Evolutionary conservation across 2,113 vertebrate genomes (phyloP).

Genomic region (Ellobius talpinus): DNA sequence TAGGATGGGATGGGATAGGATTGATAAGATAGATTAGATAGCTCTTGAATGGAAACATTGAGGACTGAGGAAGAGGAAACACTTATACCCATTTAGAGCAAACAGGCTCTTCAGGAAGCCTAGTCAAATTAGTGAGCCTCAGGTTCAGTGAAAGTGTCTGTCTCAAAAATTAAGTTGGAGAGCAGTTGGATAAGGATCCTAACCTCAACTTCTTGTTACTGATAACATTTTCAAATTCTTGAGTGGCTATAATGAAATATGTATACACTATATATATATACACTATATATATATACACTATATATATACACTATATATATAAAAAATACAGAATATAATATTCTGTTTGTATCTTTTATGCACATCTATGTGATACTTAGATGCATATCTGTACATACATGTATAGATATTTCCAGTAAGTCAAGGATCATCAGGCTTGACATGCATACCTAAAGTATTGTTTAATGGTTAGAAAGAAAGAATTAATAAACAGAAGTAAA

Average conservation of each 20-base stretch:
- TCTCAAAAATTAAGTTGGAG: background rate
- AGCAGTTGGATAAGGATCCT: background rate
- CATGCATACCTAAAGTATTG: background rate
- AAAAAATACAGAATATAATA: no score
- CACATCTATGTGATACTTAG: no score
- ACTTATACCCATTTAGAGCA: background rate
- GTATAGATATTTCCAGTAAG: background rate
- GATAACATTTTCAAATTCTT: background rate
- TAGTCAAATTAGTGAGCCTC: background rate
- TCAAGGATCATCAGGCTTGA: background rate
- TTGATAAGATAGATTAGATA: background rate
- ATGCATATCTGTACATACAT: rapidly evolving
- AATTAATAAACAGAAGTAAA: background rate
- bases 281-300: background rate
- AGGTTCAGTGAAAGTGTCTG: background rate
- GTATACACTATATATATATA: rapidly evolving
- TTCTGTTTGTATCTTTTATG: background rate
- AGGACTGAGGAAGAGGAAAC: background rate
- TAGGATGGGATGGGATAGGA: no score
- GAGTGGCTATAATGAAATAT: background rate
- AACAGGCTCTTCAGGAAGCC: no score
- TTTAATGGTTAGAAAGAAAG: background rate
- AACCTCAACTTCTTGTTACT: background rate
- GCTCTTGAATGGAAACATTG: background rate
- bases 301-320: background rate